Percentiles rank a stretch among this genome's conserved stretches.
phyloP scores from a whole-genome alignment of 1,140 invertebrate species.

The Drosophila repleta region DNA sequence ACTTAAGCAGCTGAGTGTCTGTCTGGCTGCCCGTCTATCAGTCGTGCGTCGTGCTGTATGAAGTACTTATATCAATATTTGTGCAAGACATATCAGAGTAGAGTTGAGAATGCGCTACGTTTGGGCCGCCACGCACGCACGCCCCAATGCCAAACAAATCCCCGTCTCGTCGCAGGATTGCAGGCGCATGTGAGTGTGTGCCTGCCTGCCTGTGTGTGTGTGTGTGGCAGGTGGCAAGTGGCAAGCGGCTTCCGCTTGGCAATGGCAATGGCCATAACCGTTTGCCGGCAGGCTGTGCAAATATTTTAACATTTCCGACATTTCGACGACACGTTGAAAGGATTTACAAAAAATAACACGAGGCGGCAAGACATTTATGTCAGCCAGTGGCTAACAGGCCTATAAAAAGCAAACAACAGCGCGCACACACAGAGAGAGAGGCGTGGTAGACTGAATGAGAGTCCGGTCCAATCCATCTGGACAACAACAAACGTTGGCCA shows the following conservation, averaged over 20 bases:
- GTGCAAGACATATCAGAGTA: constrained; percentile 62
- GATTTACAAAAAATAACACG: constrained; percentile 63
- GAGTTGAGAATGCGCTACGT: constrained; percentile 14
- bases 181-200: neutral
- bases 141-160: constrained; percentile 61
- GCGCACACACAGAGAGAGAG: neutral
- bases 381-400: constrained; percentile 26
- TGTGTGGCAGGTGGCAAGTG: constrained; percentile 2
- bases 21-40: constrained; percentile 2
- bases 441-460: neutral
- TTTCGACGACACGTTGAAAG: constrained; percentile 74
- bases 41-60: constrained; percentile 13
- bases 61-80: constrained; percentile 73
- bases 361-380: constrained; percentile 24
- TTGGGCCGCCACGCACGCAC: constrained; percentile 41
- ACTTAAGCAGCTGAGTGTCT: constrained; percentile 57
- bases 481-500: constrained; percentile 40
- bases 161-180: constrained; percentile 22
- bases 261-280: constrained; percentile 24
- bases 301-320: constrained; percentile 73
- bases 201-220: neutral
- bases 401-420: constrained; percentile 30
- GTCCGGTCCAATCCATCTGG: constrained; percentile 11
- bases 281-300: constrained; percentile 59
- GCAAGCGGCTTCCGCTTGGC: constrained; percentile 28